These are phyloP conservation scores for Acanthiza pusilla DNA, from an alignment of 2,797 vertebrate genomes.

Conservation along the genomic window DNA sequence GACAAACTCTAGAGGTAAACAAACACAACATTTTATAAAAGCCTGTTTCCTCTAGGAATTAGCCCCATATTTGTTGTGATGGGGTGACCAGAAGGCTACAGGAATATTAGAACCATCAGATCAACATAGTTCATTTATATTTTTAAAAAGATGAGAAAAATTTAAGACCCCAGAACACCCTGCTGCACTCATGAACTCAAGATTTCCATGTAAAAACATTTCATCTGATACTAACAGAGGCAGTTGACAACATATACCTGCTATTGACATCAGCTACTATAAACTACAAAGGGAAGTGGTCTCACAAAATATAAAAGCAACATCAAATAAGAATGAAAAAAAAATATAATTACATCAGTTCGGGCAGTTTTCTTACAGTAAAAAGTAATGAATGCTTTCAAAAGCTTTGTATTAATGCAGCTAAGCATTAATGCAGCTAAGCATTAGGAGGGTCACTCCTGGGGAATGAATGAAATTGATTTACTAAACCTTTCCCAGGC, in stretches of 20 bases:
- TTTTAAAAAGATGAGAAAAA: background rate
- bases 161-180: background rate
- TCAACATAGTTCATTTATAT: background rate
- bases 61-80: background rate
- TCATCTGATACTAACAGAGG: background rate
- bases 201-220: background rate
- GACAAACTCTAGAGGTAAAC: background rate
- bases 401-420: background rate
- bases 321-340: background rate
- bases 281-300: background rate
- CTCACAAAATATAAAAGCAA: background rate
- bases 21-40: background rate
- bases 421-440: background rate
- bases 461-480: background rate
- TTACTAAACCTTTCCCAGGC: background rate
- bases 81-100: background rate
- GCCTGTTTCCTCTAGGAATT: background rate
- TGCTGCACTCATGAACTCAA: background rate
- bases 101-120: background rate
- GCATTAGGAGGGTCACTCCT: background rate
- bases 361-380: background rate
- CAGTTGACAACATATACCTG: background rate
- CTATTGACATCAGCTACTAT: background rate
- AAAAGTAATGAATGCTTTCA: background rate
- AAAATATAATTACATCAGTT: background rate